Evolutionary conservation across 2,797 vertebrate species (phyloP).

Genomic region (Menidia menidia): DNA sequence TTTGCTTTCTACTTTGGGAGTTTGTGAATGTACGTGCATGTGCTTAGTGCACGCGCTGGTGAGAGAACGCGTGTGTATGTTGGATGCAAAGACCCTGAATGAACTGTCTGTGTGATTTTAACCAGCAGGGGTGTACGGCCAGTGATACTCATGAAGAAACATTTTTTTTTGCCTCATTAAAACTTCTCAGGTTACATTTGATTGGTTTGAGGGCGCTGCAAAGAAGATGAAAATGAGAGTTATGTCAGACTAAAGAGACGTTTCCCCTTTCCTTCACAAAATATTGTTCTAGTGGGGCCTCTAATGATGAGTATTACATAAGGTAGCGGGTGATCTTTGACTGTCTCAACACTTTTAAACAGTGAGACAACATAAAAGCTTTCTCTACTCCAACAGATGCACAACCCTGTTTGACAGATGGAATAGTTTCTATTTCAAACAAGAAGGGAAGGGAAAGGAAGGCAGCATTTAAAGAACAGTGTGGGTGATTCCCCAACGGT

Average conservation of each 20-base stretch:
- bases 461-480: no score
- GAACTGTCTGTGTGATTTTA: conserved; percentile 20
- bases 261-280: conserved; percentile 43
- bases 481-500: neutral
- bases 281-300: conserved; percentile 21
- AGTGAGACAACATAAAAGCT: conserved; percentile 21
- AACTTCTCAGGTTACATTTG: conserved; percentile 73
- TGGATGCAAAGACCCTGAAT: conserved; percentile 20
- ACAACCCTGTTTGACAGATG: conserved; percentile 7
- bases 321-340: conserved; percentile 25
- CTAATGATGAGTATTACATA: conserved; percentile 38
- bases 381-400: neutral
- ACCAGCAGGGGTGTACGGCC: conserved; percentile 55
- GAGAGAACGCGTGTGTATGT: conserved; percentile 4
- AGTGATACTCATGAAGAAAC: conserved; percentile 67
- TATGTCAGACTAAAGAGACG: conserved; percentile 43
- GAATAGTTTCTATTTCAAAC: neutral
- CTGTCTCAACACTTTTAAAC: conserved; percentile 18
- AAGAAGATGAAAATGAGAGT: conserved; percentile 53
- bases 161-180: conserved; percentile 60
- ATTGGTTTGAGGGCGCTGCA: conserved; percentile 63
- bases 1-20: conserved; percentile 50
- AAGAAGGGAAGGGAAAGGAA: neutral
- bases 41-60: neutral
- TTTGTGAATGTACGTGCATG: neutral